Evolutionary conservation across 2,888 invertebrate species (phyloP).

Genomic region (Neria commutata): DNA sequence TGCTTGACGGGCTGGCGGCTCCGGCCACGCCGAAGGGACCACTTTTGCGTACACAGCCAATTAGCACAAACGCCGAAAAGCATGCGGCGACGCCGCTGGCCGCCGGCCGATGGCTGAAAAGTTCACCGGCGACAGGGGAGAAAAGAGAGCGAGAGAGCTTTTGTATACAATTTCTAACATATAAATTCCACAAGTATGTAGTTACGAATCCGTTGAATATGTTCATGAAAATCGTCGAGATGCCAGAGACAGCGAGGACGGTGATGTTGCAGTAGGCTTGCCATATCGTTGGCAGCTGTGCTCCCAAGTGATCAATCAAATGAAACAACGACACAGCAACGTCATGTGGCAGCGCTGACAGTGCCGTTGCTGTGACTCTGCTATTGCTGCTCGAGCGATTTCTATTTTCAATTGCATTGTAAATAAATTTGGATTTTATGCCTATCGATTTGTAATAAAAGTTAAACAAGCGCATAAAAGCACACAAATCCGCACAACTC

Average conservation of each 20-base stretch:
- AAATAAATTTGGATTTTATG: constrained; percentile 14
- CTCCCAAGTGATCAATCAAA: too few relatives aligned
- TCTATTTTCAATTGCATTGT: constrained; percentile 2
- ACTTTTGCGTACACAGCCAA: constrained; percentile 43
- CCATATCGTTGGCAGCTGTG: too few relatives aligned
- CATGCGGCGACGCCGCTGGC: too few relatives aligned
- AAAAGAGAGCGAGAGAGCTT: background rate
- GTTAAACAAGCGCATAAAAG: constrained; percentile 52
- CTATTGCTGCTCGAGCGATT: background rate
- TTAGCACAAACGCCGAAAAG: constrained; percentile 35
- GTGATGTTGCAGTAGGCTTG: too few relatives aligned
- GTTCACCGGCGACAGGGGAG: background rate
- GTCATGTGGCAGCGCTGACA: too few relatives aligned
- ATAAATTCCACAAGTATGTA: background rate
- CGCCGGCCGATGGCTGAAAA: background rate
- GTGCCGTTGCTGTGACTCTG: too few relatives aligned
- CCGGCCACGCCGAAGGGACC: background rate
- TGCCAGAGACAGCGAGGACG: too few relatives aligned
- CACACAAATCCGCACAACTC: background rate
- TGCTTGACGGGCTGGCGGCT: too few relatives aligned
- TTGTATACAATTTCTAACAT: background rate
- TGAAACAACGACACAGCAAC: too few relatives aligned
- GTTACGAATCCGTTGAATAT: too few relatives aligned
- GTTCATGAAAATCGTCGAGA: too few relatives aligned
- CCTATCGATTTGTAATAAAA: constrained; percentile 50